Evolutionary conservation across 2,113 vertebrate genomes (phyloP), one percentile per base, ranked within the genome.

Genomic region (Centropus bengalensis): DNA sequence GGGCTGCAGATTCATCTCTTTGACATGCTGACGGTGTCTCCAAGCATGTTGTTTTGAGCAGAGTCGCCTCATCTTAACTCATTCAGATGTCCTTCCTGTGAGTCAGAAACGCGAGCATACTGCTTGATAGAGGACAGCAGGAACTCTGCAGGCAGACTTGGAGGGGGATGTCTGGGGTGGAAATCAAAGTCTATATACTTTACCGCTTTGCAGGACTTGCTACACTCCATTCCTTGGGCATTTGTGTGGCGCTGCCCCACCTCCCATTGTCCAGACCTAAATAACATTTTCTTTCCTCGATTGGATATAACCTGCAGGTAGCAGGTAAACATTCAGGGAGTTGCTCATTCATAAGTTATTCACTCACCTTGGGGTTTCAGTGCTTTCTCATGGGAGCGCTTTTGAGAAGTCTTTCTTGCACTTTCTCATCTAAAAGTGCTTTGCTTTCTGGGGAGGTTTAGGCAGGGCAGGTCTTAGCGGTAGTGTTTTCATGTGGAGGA

Each of bases 11-110:
- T 45, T 76, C 66, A 49, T 71, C 42, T 86, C 30, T 95, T 95
- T 92, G 30, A 32, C 62, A 90, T 71, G 86, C 56, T 0, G 8
- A 79, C 69, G n/a, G 36, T 33, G 26, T 78, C 44, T 60, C 68
- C 68, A 64, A 33, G 33, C 33, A 28, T 20, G 52, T 60, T 83
- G 68, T 93, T 84, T 76, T 58, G 11, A 75, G 49, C 14, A 78
- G 44, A 59, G 77, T 71, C 95, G 79, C 54, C 73, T 96, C 89
- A 96, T 93, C 56, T 44, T 86, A 71, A 78, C 78, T 88, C 59
- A 62, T 68, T 86, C 70, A 64, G 74, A 52, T 75, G 85, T 51
- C 76, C 60, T 88, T 91, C 78, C 84, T 71, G 68, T 85, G 93
- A 94, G 68, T 88, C 79, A 89, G 82, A 83, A 60, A 80, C 3